These are phyloP conservation scores for Isoperla grammatica DNA, from an alignment of 2,888 invertebrate species.

Conservation along the genomic window DNA sequence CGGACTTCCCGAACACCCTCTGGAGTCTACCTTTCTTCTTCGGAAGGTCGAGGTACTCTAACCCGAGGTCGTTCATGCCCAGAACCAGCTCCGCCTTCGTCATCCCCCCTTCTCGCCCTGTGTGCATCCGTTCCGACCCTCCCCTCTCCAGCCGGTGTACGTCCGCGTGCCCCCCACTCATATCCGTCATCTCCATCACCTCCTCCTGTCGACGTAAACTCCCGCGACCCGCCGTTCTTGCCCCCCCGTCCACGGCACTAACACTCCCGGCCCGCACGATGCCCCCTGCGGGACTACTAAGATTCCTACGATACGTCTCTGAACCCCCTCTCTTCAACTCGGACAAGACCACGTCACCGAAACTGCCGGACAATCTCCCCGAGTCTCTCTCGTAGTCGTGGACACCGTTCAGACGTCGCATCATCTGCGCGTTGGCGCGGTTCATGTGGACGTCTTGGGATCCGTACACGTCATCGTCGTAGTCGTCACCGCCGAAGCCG, in stretches of 20 bases:
- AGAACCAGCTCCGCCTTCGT: constrained; percentile 9
- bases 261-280: background rate
- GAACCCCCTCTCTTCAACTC: too few relatives aligned
- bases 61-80: constrained; percentile 10
- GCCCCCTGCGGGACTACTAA: background rate
- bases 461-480: constrained; percentile 1
- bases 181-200: constrained; percentile 3
- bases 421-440: constrained; percentile 4
- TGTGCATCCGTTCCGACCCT: too few relatives aligned
- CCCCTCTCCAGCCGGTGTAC: background rate
- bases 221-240: background rate
- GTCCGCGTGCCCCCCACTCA: background rate
- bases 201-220: constrained; percentile 2
- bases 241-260: background rate
- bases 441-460: constrained; percentile 8
- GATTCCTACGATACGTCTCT: too few relatives aligned
- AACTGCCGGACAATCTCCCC: background rate
- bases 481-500: constrained; percentile 6
- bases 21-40: constrained; percentile 2
- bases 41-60: constrained; percentile 10
- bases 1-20: constrained; percentile 7
- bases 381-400: background rate
- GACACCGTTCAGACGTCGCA: background rate
- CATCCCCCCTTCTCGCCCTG: background rate
- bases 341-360: too few relatives aligned